Conservation (phyloP, 2,888 invertebrate genomes). For the Cerastis leucographa region DNA sequence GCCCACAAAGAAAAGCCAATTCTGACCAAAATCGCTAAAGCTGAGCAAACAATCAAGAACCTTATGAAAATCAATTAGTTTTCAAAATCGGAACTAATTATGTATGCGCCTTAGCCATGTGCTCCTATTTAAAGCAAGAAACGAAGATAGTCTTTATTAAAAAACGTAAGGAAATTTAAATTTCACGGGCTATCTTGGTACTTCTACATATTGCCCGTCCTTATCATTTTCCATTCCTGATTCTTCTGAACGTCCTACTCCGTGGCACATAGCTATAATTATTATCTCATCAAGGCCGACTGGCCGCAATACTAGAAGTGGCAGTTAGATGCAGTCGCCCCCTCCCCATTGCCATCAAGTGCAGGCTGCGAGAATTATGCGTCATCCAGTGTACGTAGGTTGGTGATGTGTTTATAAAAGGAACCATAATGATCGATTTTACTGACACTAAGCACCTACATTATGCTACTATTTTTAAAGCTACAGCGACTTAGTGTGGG, state of each 20-base stretch:
- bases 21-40: background rate
- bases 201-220: background rate
- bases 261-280: slow-evolving; percentile 44
- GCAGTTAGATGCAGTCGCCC: slow-evolving; percentile 57
- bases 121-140: background rate
- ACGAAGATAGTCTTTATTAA: too few relatives aligned
- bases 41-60: background rate
- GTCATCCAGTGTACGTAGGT: slow-evolving; percentile 14
- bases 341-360: slow-evolving; percentile 29
- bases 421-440: background rate
- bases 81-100: background rate
- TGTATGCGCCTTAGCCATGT: background rate
- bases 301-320: slow-evolving; percentile 42
- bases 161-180: too few relatives aligned
- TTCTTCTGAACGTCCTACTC: slow-evolving; percentile 1
- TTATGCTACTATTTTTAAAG: background rate
- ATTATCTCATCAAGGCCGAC: slow-evolving; percentile 61
- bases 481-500: background rate
- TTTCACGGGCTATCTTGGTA: too few relatives aligned
- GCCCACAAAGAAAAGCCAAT: background rate
- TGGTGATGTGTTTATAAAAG: background rate
- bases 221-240: background rate
- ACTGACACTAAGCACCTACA: background rate
- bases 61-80: background rate
- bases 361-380: slow-evolving; percentile 41